Conservation (phyloP, 2,797 vertebrate species). For the Sebastes wilsoni region DNA sequence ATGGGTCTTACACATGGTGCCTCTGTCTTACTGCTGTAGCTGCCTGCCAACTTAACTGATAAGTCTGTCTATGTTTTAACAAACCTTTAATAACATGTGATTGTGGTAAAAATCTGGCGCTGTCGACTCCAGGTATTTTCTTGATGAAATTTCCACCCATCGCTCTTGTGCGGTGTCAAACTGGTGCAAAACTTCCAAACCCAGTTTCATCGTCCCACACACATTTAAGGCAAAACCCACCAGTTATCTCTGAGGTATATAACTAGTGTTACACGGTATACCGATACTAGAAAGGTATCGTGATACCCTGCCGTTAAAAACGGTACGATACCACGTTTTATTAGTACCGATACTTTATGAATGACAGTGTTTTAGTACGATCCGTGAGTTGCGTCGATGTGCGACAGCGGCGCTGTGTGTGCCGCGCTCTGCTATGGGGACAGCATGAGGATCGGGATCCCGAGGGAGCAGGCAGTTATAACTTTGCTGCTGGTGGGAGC, state of each 20-base stretch:
- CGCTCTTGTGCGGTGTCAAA: neutral
- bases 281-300: too few relatives aligned
- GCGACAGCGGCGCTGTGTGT: too few relatives aligned
- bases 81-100: neutral
- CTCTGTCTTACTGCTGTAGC: neutral
- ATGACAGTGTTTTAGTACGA: too few relatives aligned
- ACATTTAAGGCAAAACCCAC: neutral
- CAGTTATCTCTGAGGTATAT: neutral
- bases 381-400: too few relatives aligned
- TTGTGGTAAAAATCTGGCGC: neutral
- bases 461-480: too few relatives aligned
- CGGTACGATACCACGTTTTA: accelerated
- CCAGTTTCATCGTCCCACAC: neutral
- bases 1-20: neutral
- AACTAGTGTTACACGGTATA: neutral
- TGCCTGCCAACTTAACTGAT: neutral
- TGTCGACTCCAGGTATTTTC: neutral
- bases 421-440: too few relatives aligned
- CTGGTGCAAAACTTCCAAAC: neutral
- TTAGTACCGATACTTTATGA: too few relatives aligned
- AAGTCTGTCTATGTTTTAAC: neutral
- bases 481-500: too few relatives aligned
- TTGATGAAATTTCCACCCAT: neutral
- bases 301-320: too few relatives aligned
- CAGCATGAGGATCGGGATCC: too few relatives aligned